Percentiles rank a stretch among this genome's conserved stretches.
phyloP scores from a whole-genome alignment of 2,113 vertebrate genomes.

The Heterotis niloticus region DNA sequence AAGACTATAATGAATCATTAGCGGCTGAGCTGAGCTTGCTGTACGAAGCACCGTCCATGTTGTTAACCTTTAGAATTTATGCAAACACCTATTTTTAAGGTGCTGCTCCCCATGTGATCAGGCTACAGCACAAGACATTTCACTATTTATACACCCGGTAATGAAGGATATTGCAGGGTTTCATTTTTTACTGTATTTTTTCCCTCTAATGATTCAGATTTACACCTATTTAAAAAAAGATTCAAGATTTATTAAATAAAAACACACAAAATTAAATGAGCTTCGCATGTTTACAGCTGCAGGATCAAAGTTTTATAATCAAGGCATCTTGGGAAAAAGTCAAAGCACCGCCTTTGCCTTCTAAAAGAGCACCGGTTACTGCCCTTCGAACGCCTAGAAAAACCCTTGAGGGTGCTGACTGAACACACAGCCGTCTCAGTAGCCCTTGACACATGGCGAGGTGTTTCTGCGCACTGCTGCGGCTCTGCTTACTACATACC shows the following conservation, averaged over 20 bases:
- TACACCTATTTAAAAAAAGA: too few species aligned
- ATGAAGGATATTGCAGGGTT: slow-evolving; percentile 25
- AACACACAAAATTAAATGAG: too few species aligned
- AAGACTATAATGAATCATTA: slow-evolving; percentile 60
- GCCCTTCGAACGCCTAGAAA: not conserved
- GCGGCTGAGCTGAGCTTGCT: slow-evolving; percentile 11
- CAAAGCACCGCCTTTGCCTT: too few species aligned
- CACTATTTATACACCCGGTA: slow-evolving; percentile 16
- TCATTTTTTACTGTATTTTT: slow-evolving; percentile 20
- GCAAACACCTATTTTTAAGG: not conserved
- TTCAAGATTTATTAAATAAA: too few species aligned
- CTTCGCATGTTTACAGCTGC: not conserved
- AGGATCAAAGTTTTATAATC: not conserved
- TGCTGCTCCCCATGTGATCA: not conserved
- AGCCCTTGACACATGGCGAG: too few species aligned
- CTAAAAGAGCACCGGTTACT: not conserved
- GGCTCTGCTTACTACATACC: too few species aligned
- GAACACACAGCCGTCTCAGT: too few species aligned
- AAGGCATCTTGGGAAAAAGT: too few species aligned
- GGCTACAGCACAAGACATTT: slow-evolving; percentile 20
- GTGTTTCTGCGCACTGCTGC: too few species aligned
- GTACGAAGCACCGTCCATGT: not conserved
- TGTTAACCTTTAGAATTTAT: not conserved
- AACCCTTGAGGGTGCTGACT: not conserved
- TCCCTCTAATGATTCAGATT: not conserved